phyloP scores from a whole-genome alignment of 2,888 invertebrate species.

The Mythimna lalbum region DNA sequence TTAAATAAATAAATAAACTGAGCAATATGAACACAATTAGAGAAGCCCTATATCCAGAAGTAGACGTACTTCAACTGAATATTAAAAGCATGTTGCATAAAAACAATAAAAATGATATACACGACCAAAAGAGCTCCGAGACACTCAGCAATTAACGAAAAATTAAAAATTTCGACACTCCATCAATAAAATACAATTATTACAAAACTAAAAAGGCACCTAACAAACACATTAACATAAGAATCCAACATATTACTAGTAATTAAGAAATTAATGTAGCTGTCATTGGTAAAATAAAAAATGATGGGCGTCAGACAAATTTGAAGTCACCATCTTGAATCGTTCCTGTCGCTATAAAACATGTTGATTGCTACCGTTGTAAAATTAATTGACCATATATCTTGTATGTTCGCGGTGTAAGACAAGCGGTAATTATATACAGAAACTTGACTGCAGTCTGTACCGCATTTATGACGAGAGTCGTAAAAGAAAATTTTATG shows the following conservation, averaged over 20 bases:
- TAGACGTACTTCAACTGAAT: background rate
- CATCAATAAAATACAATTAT: conserved; percentile 26
- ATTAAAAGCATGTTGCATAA: background rate
- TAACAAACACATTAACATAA: conserved; percentile 42
- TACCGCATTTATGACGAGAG: conserved; percentile 8
- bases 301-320: conserved; percentile 46
- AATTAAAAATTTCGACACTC: conserved; percentile 16
- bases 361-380: conserved; percentile 63
- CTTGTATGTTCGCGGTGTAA: conserved; percentile 41
- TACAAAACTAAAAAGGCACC: conserved; percentile 7
- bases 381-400: conserved; percentile 61
- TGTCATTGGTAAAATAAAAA: conserved; percentile 56
- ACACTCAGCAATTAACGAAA: conserved; percentile 10
- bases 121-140: background rate
- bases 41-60: background rate
- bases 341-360: conserved; percentile 58
- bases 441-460: conserved; percentile 18
- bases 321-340: conserved; percentile 57
- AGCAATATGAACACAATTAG: background rate
- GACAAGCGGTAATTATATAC: conserved; percentile 40
- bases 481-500: conserved; percentile 12
- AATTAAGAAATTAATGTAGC: conserved; percentile 55
- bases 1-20: too few relatives aligned
- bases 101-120: conserved; percentile 13
- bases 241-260: conserved; percentile 35